Evolutionary conservation across 53 echinoderm and acorn worm genomes (phyloP).

Genomic region (Mesocentrotus franciscanus): DNA sequence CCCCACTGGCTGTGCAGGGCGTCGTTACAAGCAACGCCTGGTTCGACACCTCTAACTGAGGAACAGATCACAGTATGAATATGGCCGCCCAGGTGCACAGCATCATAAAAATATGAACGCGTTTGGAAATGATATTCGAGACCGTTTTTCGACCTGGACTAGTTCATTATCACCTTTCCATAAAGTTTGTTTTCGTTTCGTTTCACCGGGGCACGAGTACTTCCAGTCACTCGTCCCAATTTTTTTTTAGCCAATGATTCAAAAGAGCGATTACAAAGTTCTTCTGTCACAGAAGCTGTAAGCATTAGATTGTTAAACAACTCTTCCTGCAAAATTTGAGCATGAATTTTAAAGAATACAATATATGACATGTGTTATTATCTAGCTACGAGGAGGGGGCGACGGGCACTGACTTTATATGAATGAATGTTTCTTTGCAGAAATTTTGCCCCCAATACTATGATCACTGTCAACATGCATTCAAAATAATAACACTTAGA

Average conservation of each 20-base stretch:
- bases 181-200: conserved; percentile 67
- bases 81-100: conserved; percentile 57
- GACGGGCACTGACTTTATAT: too few relatives aligned
- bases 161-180: conserved; percentile 60
- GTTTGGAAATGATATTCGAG: conserved; percentile 39
- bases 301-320: too few relatives aligned
- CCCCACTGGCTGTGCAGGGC: background rate
- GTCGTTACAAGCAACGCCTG: background rate
- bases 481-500: too few relatives aligned
- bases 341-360: too few relatives aligned
- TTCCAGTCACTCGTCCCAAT: conserved; percentile 31
- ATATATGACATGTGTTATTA: too few relatives aligned
- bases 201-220: conserved; percentile 15
- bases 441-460: too few relatives aligned
- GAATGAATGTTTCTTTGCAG: too few relatives aligned
- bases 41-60: background rate
- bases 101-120: conserved; percentile 14
- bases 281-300: background rate
- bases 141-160: conserved; percentile 25
- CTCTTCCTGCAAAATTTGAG: too few relatives aligned
- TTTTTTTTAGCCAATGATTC: background rate
- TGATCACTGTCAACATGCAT: too few relatives aligned
- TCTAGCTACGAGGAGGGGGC: background rate
- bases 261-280: background rate
- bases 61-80: conserved; percentile 10